phyloP scores from a whole-genome alignment of 2,888 invertebrate genomes.

The Xylota sylvarum region DNA sequence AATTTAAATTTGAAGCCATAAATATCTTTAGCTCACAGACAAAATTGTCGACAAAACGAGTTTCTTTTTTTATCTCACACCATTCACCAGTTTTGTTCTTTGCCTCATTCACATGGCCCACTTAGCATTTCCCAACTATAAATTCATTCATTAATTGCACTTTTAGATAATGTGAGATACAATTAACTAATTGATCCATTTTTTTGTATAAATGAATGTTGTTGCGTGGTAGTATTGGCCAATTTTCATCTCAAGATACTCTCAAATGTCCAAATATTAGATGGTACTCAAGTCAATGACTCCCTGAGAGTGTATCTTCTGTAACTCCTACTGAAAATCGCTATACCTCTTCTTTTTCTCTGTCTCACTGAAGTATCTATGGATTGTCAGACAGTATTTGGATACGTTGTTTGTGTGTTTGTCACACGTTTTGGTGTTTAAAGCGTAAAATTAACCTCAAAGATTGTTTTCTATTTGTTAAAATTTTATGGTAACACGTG shows the following conservation, averaged over 20 bases:
- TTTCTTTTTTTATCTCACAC: not conserved
- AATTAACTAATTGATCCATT: constrained; percentile 19
- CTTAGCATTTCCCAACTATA: constrained; percentile 26
- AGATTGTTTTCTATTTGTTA: not conserved
- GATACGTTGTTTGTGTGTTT: constrained; percentile 6
- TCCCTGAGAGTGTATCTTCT: not conserved
- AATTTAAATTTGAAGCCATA: constrained; percentile 24
- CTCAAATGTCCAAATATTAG: not conserved
- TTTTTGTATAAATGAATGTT: not conserved
- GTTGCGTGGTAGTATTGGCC: not conserved
- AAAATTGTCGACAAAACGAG: not conserved
- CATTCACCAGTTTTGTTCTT: not conserved
- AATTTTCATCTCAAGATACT: not conserved
- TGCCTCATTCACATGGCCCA: constrained; percentile 44
- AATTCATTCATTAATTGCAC: constrained; percentile 36
- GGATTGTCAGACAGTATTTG: not conserved
- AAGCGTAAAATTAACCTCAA: constrained; percentile 8
- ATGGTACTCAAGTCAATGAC: constrained; percentile 15
- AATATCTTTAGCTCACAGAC: constrained; percentile 9
- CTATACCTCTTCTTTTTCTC: not conserved
- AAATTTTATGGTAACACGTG: constrained; percentile 22
- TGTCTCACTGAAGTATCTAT: not conserved
- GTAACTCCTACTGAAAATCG: constrained; percentile 5
- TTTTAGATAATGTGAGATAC: constrained; percentile 10
- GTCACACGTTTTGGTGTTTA: not conserved